phyloP scores from a whole-genome alignment of 2,888 invertebrate species.

The Orchesella flavescens region DNA sequence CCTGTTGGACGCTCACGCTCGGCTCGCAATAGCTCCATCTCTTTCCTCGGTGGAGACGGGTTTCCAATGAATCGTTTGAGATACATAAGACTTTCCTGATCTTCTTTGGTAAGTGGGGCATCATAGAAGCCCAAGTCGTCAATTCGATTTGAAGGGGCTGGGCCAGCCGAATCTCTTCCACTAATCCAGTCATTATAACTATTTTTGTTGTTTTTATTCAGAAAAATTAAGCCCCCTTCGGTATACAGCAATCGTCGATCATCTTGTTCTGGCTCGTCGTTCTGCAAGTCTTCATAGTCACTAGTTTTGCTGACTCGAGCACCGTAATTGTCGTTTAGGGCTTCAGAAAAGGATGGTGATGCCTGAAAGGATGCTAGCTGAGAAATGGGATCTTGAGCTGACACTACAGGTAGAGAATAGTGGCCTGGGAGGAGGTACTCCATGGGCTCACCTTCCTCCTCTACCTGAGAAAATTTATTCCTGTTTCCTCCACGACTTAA shows the following conservation, averaged over 20 bases:
- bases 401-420: constrained; percentile 45
- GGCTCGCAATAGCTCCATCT: constrained; percentile 40
- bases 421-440: constrained; percentile 55
- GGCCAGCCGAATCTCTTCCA: neutral
- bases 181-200: constrained; percentile 42
- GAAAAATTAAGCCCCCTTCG: constrained; percentile 79
- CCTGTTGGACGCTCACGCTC: constrained; percentile 34
- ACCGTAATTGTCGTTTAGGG: constrained; percentile 14
- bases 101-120: constrained; percentile 52
- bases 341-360: constrained; percentile 20
- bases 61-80: constrained; percentile 57
- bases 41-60: constrained; percentile 21
- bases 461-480: constrained; percentile 43
- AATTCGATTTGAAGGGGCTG: constrained; percentile 7
- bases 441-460: constrained; percentile 45
- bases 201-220: constrained; percentile 71
- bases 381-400: constrained; percentile 49
- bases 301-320: constrained; percentile 29
- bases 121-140: constrained; percentile 52
- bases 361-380: constrained; percentile 34
- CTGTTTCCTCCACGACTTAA: constrained; percentile 21
- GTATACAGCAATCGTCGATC: constrained; percentile 75
- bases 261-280: constrained; percentile 48
- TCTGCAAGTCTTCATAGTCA: constrained; percentile 46
- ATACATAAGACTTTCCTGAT: constrained; percentile 58